Evolutionary conservation across 2,888 invertebrate species (phyloP), one percentile per base, ranked within the genome.

Genomic region (Trichacis sp.): DNA sequence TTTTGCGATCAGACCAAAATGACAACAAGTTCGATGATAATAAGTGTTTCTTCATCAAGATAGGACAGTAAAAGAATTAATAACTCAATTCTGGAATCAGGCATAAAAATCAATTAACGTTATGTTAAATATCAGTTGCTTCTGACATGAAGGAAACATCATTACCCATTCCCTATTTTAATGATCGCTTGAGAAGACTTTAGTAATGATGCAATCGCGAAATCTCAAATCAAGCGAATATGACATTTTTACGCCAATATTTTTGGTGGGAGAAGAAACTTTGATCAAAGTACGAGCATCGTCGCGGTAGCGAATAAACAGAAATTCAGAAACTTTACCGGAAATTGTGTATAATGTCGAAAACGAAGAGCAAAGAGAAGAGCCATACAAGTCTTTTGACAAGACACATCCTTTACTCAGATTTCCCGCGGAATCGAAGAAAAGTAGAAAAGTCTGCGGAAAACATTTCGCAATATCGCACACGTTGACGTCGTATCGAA

Each of bases 1-100:
- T 38, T 20, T 50, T 64, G 52, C 30, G 19, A 20, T 29, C 18
- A 15, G 36, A 3, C 12, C 24, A 19, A 57, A 63, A 54, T 46
- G 51, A 50, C 19, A 8, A 18, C 45, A 15, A 42, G 2, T 11
- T 33, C n/a, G 8, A 8, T n/a, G n/a, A 33, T 33, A 2, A n/a
- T 6, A 33, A 33, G 2, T 6, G 11, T 33, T 33, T 11, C n/a
- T 33, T 6, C 11, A 33, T 33, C 33, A n/a, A 29, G n/a, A n/a
- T n/a, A n/a, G n/a, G n/a, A n/a, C n/a, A n/a, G n/a, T n/a, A n/a
- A n/a, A n/a, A n/a, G n/a, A n/a, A n/a, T n/a, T n/a, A n/a, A n/a
- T n/a, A n/a, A 24, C 8, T 24, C 8, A 24, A 8, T 24, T 24
- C 8, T 24, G 24, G 24, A 24, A 24, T 5, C 8, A 24, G 8